These are phyloP conservation scores for Aptenodytes patagonicus DNA, from an alignment of 2,113 vertebrate genomes.

Conservation along the genomic window DNA sequence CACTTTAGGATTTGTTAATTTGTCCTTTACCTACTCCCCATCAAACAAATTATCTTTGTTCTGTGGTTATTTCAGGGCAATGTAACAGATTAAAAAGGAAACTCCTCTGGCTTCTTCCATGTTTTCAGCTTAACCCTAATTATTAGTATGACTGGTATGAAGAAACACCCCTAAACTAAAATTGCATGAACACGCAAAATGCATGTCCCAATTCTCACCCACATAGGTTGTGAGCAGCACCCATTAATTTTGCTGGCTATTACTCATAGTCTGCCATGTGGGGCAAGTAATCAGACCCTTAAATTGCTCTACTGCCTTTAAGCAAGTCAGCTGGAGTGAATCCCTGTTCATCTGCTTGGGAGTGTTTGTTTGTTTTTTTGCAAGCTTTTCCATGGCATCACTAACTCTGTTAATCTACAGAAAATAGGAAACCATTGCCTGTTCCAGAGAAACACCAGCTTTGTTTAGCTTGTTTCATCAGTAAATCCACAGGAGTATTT, in stretches of 20 bases:
- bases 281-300: neutral
- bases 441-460: neutral
- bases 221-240: neutral
- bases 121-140: neutral
- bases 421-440: neutral
- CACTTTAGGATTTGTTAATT: neutral
- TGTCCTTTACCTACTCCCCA: neutral
- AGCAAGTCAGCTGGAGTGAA: neutral
- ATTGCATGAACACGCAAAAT: neutral
- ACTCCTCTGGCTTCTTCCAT: neutral
- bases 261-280: neutral
- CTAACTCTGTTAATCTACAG: neutral
- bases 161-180: neutral
- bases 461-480: neutral
- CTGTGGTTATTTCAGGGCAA: neutral
- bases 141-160: neutral
- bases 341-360: neutral
- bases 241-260: neutral
- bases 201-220: neutral
- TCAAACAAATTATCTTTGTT: neutral
- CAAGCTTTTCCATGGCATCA: neutral
- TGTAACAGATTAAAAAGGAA: neutral
- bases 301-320: neutral
- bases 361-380: neutral
- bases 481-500: neutral